Percentiles rank a stretch among this genome's conserved stretches.
These are phyloP conservation scores for Eonycteris spelaea DNA, from an alignment of 2,113 vertebrate genomes.

Conservation along the genomic window DNA sequence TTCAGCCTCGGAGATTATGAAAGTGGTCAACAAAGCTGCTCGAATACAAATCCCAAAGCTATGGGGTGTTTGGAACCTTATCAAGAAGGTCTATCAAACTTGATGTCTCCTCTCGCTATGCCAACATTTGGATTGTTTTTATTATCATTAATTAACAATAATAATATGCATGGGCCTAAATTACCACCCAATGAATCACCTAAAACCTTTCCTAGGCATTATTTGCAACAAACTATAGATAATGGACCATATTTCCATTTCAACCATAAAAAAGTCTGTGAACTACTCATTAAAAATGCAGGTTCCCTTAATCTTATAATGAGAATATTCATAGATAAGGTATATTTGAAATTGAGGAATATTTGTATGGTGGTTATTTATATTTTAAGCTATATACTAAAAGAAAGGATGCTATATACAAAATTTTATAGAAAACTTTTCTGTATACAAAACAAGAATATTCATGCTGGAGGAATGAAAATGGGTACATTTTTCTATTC, in stretches of 20 bases:
- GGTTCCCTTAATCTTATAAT: neutral
- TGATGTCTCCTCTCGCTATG: neutral
- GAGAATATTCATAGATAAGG: neutral
- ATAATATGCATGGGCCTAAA: conserved; percentile 73
- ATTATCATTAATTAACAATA: conserved; percentile 70
- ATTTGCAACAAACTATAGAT: conserved; percentile 75
- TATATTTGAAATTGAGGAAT: neutral
- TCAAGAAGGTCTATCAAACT: conserved; percentile 44
- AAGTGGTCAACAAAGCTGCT: conserved; percentile 47
- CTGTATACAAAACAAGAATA: neutral
- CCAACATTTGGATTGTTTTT: conserved; percentile 45
- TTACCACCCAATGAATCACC: conserved; percentile 72
- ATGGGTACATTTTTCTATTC: neutral
- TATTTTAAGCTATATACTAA: neutral
- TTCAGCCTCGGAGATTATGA: conserved; percentile 42
- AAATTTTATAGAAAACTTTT: neutral
- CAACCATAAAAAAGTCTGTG: conserved; percentile 59
- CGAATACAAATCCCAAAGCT: neutral
- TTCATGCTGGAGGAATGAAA: neutral
- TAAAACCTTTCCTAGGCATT: conserved; percentile 64
- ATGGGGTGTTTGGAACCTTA: neutral
- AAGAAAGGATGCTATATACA: neutral
- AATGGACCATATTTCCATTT: conserved; percentile 69
- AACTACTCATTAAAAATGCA: conserved; percentile 65
- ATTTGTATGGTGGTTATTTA: conserved; percentile 30